Conservation (phyloP, 1,140 invertebrate species). For the Drosophila insularis region DNA sequence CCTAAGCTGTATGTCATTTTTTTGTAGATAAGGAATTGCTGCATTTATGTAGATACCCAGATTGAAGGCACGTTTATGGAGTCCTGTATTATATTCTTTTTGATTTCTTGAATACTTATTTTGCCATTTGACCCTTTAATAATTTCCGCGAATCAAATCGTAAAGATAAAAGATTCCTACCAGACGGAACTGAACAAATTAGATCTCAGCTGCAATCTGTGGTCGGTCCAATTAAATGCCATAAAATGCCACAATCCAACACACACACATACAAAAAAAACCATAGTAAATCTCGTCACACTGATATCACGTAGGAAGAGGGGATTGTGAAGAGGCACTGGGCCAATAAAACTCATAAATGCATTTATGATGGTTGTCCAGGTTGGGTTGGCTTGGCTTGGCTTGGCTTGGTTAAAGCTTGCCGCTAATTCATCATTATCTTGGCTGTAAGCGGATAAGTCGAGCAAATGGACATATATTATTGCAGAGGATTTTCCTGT, state of each 20-base stretch:
- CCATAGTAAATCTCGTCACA: conserved; percentile 69
- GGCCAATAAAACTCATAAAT: conserved; percentile 67
- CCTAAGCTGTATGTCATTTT: background rate
- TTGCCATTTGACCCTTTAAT: conserved; percentile 29
- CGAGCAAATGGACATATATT: conserved; percentile 29
- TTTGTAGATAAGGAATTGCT: background rate
- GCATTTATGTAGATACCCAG: no score
- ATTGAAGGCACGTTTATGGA: conserved; percentile 22
- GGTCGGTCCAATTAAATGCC: conserved; percentile 72
- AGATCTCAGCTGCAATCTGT: conserved; percentile 54
- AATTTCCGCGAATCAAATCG: conserved; percentile 77
- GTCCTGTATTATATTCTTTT: conserved; percentile 11
- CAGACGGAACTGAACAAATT: conserved; percentile 43
- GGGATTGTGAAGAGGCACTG: background rate
- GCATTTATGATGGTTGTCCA: conserved; percentile 63
- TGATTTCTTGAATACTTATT: no score
- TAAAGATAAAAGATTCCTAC: conserved; percentile 46
- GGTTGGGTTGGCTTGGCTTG: background rate
- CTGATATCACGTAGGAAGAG: conserved; percentile 13
- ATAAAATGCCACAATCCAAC: conserved; percentile 53
- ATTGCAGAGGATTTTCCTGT: conserved; percentile 32
- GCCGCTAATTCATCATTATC: conserved; percentile 63
- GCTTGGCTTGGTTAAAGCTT: conserved; percentile 23
- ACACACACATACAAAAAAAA: conserved; percentile 19
- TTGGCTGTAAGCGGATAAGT: conserved; percentile 55